Percentiles rank a stretch among this genome's conserved stretches.
Conservation (phyloP, 2,113 vertebrate species). For the Thymallus thymallus region DNA sequence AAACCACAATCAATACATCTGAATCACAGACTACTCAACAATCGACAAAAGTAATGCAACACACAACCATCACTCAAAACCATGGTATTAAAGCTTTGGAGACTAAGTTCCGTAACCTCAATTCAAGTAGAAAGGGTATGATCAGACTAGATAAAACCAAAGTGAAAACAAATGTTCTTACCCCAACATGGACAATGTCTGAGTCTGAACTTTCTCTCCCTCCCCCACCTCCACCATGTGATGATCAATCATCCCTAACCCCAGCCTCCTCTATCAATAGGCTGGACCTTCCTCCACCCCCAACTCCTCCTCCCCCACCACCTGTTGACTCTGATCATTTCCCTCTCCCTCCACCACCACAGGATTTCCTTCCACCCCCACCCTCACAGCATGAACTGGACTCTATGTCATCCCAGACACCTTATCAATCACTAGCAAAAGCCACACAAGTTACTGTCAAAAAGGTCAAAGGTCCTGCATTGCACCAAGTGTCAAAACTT, state of each 20-base stretch:
- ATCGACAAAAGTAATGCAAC: constrained; percentile 57
- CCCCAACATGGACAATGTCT: constrained; percentile 55
- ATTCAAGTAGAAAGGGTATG: constrained; percentile 55
- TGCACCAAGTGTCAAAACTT: constrained; percentile 72
- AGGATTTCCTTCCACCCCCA: constrained; percentile 70
- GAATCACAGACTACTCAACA: constrained; percentile 43
- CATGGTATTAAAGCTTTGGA: constrained; percentile 73
- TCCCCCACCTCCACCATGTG: constrained; percentile 77
- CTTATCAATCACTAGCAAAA: constrained; percentile 56
- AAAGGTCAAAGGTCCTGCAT: constrained; percentile 60
- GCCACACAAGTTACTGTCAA: constrained; percentile 69
- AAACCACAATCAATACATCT: constrained; percentile 36
- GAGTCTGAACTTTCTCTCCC: constrained; percentile 81
- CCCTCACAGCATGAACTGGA: constrained; percentile 73
- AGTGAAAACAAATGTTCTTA: constrained; percentile 65
- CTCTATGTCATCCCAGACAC: constrained; percentile 51
- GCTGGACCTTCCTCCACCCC: constrained; percentile 72
- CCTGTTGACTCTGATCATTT: constrained; percentile 65
- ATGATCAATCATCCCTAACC: constrained; percentile 52
- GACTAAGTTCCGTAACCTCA: constrained; percentile 74
- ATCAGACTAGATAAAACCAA: constrained; percentile 64
- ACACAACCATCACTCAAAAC: constrained; percentile 72
- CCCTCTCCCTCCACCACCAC: constrained; percentile 56
- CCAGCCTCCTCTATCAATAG: constrained; percentile 48
- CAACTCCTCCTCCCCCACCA: constrained; percentile 66